Base-by-base conservation (phyloP, 2,888 invertebrate species). In the Parnassius smintheus region DNA sequence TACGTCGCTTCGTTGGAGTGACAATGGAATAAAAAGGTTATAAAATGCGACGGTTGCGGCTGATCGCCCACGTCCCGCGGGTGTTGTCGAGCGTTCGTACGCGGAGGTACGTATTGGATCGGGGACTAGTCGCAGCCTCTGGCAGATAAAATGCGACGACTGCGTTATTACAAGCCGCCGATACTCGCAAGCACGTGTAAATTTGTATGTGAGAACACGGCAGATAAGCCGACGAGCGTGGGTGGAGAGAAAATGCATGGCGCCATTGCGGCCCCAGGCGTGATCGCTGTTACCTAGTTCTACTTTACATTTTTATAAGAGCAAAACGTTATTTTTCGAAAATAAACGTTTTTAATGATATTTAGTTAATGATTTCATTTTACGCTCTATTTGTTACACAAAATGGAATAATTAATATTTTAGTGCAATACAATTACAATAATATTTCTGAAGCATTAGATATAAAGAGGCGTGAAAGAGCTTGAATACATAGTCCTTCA, bases 11-110 rank as follows among this genome's bases (percentile, higher is more conserved):
- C 80, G 81, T 74, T 74, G 75, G 82, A 84, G 90, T 91, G 91
- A 91, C 91, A 91, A 91, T 91, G 87, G 90, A 88, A 89, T 91
- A 90, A 90, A 91, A 90, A 88, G 88, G 90, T 91, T 89, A 85
- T 91, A 91, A 91, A 91, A 90, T 80, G 89, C 83, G 82, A 77
- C 81, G 80, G 86, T 83, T 80, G 86, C 80, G 82, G 77, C 76
- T 74, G 77, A 76, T 79, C 89, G 91, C 86, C 88, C 87, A 86
- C 91, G 85, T 87, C 83, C 82, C 85, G 69, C 78, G 85, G 82
- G 86, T 82, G 85, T 81, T 80, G 85, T 86, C 80, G 81, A 77
- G 71, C 80, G 81, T 80, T 80, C 81, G 73, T 78, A 75, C 75
- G 75, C 74, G 75, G 72, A 35, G 74, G 70, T 77, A 81, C 81